phyloP scores from a whole-genome alignment of 1,140 invertebrate genomes.

The Aphidius gifuensis region DNA sequence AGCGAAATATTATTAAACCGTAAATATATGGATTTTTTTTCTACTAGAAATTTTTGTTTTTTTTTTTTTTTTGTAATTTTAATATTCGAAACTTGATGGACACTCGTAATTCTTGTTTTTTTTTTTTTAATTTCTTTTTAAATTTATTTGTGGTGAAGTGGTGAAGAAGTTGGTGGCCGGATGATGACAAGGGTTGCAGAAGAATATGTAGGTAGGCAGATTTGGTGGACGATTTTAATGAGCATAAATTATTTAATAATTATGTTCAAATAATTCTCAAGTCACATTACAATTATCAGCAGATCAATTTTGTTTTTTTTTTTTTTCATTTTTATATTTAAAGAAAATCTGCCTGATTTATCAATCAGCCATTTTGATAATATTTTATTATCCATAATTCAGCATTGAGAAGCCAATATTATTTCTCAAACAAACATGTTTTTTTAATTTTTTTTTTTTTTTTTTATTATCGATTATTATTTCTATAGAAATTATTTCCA shows the following conservation, averaged over 20 bases:
- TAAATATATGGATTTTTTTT: too few relatives aligned
- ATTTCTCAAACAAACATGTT: too few relatives aligned
- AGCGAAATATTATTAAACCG: too few relatives aligned
- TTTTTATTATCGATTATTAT: not conserved
- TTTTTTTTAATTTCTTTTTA: constrained; percentile 1
- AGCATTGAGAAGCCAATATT: not conserved
- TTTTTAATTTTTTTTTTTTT: not conserved
- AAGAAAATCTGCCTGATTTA: too few relatives aligned
- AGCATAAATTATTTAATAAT: constrained; percentile 46
- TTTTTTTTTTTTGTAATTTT: too few relatives aligned
- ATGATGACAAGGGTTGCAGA: constrained; percentile 10
- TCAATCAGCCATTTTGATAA: not conserved
- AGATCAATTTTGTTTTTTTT: not conserved
- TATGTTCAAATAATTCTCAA: constrained; percentile 36
- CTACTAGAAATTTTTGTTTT: too few relatives aligned
- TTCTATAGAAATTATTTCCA: too few relatives aligned
- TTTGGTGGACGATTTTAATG: constrained; percentile 42
- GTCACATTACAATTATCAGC: constrained; percentile 40
- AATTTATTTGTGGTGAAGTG: too few relatives aligned
- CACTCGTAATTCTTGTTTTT: not conserved
- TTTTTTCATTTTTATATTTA: not conserved
- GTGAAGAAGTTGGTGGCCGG: not conserved
- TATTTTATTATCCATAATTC: not conserved
- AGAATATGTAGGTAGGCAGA: constrained; percentile 32
- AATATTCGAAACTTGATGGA: too few relatives aligned